Conservation (phyloP, 2,113 vertebrate species). For the Podarcis muralis region DNA sequence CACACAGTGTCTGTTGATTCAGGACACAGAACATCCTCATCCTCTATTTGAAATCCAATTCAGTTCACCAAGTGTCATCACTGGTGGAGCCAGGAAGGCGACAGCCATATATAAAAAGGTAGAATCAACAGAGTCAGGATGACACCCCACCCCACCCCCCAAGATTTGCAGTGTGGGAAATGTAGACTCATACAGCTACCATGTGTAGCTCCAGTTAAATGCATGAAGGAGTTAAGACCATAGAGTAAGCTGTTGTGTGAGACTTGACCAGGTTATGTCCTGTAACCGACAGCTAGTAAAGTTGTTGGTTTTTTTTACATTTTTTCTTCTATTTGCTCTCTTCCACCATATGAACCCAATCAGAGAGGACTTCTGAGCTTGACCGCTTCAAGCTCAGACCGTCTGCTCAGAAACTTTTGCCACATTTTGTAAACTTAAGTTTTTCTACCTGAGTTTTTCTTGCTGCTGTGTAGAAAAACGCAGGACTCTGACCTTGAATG, state of each 20-base stretch:
- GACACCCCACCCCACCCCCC: no score
- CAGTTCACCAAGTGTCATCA: not conserved
- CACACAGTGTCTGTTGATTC: not conserved
- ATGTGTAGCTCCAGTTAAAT: not conserved
- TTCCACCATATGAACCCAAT: not conserved
- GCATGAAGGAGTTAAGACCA: no score
- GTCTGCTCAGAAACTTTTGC: no score
- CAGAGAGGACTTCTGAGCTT: no score
- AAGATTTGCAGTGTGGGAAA: not conserved
- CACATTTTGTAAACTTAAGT: no score
- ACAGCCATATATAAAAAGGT: not conserved
- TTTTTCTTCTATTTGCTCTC: not conserved
- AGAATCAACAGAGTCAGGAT: not conserved
- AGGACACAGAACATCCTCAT: not conserved
- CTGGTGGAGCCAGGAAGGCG: not conserved
- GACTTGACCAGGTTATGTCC: no score
- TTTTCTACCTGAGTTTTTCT: no score
- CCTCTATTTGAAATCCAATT: not conserved
- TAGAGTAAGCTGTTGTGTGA: no score
- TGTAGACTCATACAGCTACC: not conserved
- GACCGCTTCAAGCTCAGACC: no score
- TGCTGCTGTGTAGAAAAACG: no score
- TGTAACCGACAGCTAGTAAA: not conserved
- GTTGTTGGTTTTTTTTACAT: not conserved
- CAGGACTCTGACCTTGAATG: no score